These are phyloP conservation scores for Clytia hemisphaerica DNA, from an alignment of 30 jellyfish, hydroid and myxozoan species.

Conservation along the genomic window DNA sequence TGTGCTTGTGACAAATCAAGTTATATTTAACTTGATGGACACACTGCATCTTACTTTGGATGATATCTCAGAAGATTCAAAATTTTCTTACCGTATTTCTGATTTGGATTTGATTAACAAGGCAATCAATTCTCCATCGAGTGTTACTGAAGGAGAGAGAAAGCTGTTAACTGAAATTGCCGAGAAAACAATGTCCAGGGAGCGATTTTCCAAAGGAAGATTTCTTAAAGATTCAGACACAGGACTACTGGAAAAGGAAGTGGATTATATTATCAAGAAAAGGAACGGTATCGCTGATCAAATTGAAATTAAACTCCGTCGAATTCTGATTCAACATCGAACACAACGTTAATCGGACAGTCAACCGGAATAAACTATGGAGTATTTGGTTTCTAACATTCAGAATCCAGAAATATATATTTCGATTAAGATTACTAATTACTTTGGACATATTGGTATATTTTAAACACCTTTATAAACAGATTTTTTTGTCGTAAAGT, in stretches of 20 bases:
- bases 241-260: not conserved
- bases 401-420: too few species aligned
- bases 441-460: too few species aligned
- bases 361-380: too few species aligned
- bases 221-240: not conserved
- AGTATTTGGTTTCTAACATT: too few species aligned
- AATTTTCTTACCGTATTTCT: too few species aligned
- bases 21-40: not conserved
- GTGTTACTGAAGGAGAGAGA: not conserved
- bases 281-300: not conserved
- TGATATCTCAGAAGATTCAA: too few species aligned
- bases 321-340: too few species aligned
- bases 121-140: too few species aligned
- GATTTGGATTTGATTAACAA: not conserved
- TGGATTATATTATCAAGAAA: not conserved
- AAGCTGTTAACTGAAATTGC: not conserved
- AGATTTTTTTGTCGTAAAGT: too few species aligned
- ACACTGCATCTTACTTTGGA: not conserved
- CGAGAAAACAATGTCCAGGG: not conserved
- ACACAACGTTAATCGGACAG: too few species aligned
- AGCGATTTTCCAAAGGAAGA: not conserved
- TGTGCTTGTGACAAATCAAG: not conserved
- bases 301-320: not conserved
- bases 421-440: too few species aligned
- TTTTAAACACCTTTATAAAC: too few species aligned